These are phyloP conservation scores for Yponomeuta sedellus DNA, from an alignment of 2,888 invertebrate genomes.

Conservation along the genomic window DNA sequence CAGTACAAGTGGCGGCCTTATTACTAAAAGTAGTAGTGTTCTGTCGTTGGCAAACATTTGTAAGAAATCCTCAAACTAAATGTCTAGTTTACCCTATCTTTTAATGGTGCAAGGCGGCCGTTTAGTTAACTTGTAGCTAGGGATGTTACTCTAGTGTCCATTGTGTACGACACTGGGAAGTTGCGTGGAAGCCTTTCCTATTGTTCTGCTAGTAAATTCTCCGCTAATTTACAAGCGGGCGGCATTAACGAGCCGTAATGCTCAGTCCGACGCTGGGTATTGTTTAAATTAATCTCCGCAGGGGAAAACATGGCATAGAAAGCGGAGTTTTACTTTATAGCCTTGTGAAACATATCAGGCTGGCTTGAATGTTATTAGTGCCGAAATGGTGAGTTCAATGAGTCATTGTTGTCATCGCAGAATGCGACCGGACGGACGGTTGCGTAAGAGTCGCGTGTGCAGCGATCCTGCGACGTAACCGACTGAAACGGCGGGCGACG, in stretches of 20 bases:
- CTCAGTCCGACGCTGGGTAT: conserved; percentile 4
- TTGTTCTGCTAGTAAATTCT: conserved; percentile 16
- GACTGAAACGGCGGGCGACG: conserved; percentile 44
- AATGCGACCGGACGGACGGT: conserved; percentile 45
- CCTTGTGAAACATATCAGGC: background rate
- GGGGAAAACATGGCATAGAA: conserved; percentile 11
- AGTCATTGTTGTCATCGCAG: conserved; percentile 38
- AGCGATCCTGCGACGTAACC: conserved; percentile 58
- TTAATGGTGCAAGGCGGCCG: background rate
- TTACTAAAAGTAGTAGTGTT: too few species aligned
- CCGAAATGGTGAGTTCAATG: conserved; percentile 23
- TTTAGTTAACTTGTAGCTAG: conserved; percentile 16
- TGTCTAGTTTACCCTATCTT: background rate
- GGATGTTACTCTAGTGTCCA: conserved; percentile 24
- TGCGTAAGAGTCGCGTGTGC: conserved; percentile 51
- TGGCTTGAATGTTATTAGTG: background rate
- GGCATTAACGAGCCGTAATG: conserved; percentile 20
- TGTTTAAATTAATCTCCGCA: conserved; percentile 9
- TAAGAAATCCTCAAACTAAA: background rate
- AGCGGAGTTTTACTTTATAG: conserved; percentile 1
- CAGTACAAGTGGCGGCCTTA: too few species aligned
- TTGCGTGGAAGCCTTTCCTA: conserved; percentile 26
- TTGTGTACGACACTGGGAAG: conserved; percentile 29
- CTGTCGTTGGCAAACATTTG: background rate
- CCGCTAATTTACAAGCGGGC: conserved; percentile 19